Conservation (phyloP, 2,113 vertebrate species). For the Elaphurus davidianus region DNA sequence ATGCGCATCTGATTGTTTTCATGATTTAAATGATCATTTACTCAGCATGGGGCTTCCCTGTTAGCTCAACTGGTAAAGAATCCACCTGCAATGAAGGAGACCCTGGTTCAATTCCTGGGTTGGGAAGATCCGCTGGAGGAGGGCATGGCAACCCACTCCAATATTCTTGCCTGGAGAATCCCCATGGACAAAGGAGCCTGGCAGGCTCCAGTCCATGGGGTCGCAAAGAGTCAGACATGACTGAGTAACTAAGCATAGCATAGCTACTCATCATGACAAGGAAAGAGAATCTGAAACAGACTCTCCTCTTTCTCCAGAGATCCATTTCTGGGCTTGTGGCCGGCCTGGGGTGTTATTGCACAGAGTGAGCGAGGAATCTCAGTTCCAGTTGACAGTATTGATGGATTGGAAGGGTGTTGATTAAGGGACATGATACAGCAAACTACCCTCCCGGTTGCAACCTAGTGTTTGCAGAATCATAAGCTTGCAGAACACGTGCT, state of each 20-base stretch:
- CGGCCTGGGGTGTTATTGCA: not conserved
- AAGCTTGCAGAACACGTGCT: slow-evolving; percentile 72
- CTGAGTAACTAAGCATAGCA: not conserved
- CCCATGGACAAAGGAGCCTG: not conserved
- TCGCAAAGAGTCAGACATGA: not conserved
- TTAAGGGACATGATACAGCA: slow-evolving; percentile 49
- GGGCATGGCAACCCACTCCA: not conserved
- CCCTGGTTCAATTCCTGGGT: not conserved
- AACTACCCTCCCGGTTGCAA: slow-evolving; percentile 53
- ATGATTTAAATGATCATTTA: slow-evolving; percentile 48
- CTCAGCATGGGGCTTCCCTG: not conserved
- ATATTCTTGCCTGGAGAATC: not conserved
- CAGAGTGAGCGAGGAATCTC: not conserved
- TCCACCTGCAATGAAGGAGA: not conserved
- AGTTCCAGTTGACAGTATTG: not conserved
- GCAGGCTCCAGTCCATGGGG: not conserved
- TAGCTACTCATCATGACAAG: slow-evolving; percentile 9
- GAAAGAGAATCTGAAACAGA: not conserved
- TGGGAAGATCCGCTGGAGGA: not conserved
- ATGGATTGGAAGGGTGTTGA: slow-evolving; percentile 54
- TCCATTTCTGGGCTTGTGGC: not conserved
- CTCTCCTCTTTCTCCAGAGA: not conserved
- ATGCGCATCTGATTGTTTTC: slow-evolving; percentile 30
- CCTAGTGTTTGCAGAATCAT: slow-evolving; percentile 42
- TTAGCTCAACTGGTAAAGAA: not conserved